Evolutionary conservation across 2,113 vertebrate species (phyloP), one percentile per base, ranked within the genome.

Genomic region (Crotalus viridis): DNA sequence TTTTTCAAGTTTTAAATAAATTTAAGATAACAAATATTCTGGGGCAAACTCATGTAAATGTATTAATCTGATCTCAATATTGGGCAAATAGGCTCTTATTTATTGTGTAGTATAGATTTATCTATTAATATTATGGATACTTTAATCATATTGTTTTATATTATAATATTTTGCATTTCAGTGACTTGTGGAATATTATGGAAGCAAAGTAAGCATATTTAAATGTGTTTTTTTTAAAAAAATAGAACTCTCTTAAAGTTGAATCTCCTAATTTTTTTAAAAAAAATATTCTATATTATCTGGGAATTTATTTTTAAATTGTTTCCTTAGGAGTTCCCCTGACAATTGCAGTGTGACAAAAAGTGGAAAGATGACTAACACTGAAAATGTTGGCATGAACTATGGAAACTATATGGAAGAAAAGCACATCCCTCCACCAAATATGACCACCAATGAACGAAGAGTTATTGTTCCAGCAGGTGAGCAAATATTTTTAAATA

Each of bases 391-490:
- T 19, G 98, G 98, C 46, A 98, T 98, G 97, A 98, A 91, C 96
- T 99, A 98, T 85, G 97, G 98, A 95, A 98, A 94, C 97, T 99
- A 98, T 97, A 97, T 98, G 97, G 98, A 99, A 96, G 98, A 98
- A 96, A 98, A 98, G 92, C 98, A 98, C 5, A 91, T 98, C n/a
- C 97, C 98, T 0, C 98, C 98, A 88, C 98, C 98, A 4, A 99
- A 98, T 96, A 98, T 98, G 98, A 98, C 98, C 69, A 98, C 98
- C 69, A 98, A 96, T 1, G 98, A 99, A 93, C 97, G 98, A 91
- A 97, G 98, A 94, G 98, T 99, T 92, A 99, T 98, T 87, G 98
- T 99, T 54, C 98, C 98, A 19, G 98, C 98, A 98, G 98, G 98
- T 99, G 85, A 98, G 97, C 86, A 94, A 2, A 54, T 89, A 24